These are phyloP conservation scores for Thalassarche chlororhynchos DNA, from an alignment of 2,113 vertebrate species.

Conservation along the genomic window DNA sequence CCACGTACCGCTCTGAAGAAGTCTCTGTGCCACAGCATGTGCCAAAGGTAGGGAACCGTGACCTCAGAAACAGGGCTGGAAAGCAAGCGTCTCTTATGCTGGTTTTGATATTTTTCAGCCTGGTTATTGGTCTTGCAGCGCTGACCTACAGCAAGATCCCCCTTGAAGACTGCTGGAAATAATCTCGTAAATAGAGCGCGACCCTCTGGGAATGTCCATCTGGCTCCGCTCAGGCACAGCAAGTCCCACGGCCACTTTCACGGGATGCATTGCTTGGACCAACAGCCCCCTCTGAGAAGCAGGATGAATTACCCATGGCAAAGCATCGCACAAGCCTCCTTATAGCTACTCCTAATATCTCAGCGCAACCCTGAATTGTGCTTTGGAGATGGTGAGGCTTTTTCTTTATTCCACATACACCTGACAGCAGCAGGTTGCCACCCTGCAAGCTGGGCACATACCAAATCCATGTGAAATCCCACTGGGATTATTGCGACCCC, in stretches of 20 bases:
- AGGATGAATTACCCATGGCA: not conserved
- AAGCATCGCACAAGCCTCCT: not conserved
- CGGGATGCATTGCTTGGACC: not conserved
- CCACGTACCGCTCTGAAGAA: fast-evolving
- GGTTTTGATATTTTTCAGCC: not conserved
- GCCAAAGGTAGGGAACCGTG: not conserved
- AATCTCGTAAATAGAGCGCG: fast-evolving
- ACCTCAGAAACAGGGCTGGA: not conserved
- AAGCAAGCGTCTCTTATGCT: not conserved
- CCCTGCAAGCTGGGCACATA: not conserved
- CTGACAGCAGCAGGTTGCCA: not conserved
- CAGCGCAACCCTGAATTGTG: not conserved
- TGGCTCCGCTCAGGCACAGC: not conserved
- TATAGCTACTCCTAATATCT: not conserved
- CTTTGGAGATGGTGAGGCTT: not conserved
- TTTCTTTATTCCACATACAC: not conserved
- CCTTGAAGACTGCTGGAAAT: not conserved
- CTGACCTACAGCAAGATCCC: not conserved
- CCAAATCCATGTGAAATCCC: not conserved
- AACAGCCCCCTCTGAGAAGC: not conserved
- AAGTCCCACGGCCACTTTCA: not conserved
- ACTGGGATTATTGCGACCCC: not conserved
- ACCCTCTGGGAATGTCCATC: fast-evolving
- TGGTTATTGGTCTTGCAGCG: not conserved
- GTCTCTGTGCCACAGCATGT: not conserved